Percentiles rank a stretch among this genome's conserved stretches.
These are phyloP conservation scores for Taenioides sp. DNA, from an alignment of 2,797 vertebrate species.

Conservation along the genomic window DNA sequence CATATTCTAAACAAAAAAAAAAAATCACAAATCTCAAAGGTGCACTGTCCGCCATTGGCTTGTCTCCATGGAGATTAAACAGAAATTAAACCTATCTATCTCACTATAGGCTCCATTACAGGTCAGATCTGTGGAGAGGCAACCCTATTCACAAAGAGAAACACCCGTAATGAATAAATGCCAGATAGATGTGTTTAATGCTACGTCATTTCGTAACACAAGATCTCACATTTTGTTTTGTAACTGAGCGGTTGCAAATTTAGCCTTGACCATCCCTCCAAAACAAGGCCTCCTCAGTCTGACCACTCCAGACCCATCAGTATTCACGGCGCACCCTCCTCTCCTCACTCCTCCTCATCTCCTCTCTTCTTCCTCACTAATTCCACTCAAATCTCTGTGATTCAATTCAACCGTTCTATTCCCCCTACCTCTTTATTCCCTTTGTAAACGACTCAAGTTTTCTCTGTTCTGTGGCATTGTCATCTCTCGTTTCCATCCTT, in stretches of 20 bases:
- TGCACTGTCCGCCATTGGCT: too few species aligned
- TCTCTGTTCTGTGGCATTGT: conserved; percentile 49
- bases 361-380: conserved; percentile 27
- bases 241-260: background rate
- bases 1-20: too few species aligned
- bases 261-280: conserved; percentile 24
- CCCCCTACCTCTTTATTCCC: conserved; percentile 7
- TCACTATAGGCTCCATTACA: too few species aligned
- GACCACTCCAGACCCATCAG: conserved; percentile 50
- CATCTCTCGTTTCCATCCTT: conserved; percentile 45
- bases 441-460: conserved; percentile 21
- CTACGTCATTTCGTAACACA: background rate
- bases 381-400: conserved; percentile 40
- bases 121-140: too few species aligned
- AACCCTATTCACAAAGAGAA: too few species aligned
- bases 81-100: too few species aligned
- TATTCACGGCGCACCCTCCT: conserved; percentile 45
- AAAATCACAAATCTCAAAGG: too few species aligned
- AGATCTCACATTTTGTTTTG: too few species aligned
- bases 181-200: too few species aligned
- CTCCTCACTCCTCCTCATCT: background rate
- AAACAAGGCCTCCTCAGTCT: conserved; percentile 70
- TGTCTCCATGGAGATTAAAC: too few species aligned
- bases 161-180: too few species aligned
- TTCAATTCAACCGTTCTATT: conserved; percentile 44